Evolutionary conservation across 2,888 invertebrate species (phyloP), one percentile per base, ranked within the genome.

Genomic region (Diarsia brunnea): DNA sequence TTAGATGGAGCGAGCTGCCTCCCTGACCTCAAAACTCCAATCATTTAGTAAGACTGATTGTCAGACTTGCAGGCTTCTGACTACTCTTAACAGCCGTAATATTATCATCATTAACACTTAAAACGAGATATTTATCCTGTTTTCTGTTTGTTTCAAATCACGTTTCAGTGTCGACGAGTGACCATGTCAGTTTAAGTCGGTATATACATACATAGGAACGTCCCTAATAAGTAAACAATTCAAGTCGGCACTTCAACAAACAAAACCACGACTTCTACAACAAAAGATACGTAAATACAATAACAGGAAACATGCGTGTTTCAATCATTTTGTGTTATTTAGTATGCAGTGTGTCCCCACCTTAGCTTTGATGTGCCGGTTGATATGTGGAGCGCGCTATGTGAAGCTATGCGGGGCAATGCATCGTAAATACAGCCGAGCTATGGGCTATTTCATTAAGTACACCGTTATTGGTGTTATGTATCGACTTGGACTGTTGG

Each of bases 301-400:
- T 84, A 85, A 84, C 83, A 84, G 85, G 83, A 84, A 84, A 74
- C 74, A 64, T 68, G 61, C 38, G 43, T 65, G 19, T 19, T 65
- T 63, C 68, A 65, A 69, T 81, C 65, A 81, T 85, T 84, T 83
- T 82, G 73, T 85, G 31, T 65, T 84, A 65, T 75, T 86, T 87
- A 74, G 84, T 86, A 86, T 86, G 64, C 86, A 58, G 58, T 78
- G 66, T 61, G 68, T 55, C 21, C 11, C 61, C 64, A 60, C 66
- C 76, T 70, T 16, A 69, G 69, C 86, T 86, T 87, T 86, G 86
- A 86, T 86, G 86, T 85, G 60, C 76, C 88, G 81, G 55, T 70
- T 61, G 86, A 86, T 85, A 86, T 82, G 84, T 86, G 66, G 87
- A 75, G 79, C 84, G 86, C 38, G 65, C 73, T 24, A 81, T 85